A percentile compares a stretch with the other conserved stretches of the same genome.
Conservation (phyloP, 1,140 invertebrate genomes). For the Wasmannia auropunctata region DNA sequence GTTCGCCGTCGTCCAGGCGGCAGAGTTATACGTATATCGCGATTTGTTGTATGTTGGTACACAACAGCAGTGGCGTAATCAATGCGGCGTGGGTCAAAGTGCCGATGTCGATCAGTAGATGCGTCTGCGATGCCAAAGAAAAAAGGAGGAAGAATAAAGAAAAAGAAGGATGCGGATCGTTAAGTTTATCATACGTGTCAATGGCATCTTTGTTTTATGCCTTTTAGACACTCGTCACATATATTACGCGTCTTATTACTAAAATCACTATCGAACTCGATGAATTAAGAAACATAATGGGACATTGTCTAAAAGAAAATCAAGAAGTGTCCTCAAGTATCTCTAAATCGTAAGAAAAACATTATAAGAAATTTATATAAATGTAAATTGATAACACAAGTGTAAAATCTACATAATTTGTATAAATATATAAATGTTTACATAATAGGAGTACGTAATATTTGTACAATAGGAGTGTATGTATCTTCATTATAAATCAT, state of each 20-base stretch:
- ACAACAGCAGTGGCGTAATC: constrained; percentile 5
- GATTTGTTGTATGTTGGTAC: constrained; percentile 18
- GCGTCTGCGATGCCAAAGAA: not conserved
- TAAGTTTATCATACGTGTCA: not conserved
- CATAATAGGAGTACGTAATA: not conserved
- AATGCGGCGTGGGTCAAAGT: constrained; percentile 1
- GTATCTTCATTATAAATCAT: not conserved
- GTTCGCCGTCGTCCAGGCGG: constrained; percentile 7
- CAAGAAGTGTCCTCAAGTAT: not conserved
- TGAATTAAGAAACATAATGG: not conserved
- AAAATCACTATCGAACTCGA: not conserved
- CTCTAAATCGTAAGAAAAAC: not conserved
- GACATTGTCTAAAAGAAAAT: not conserved
- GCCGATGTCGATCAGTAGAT: not conserved
- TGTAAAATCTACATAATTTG: not conserved
- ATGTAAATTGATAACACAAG: not conserved
- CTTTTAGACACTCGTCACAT: not conserved
- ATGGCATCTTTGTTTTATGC: not conserved
- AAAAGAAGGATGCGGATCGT: not conserved
- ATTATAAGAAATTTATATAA: not conserved
- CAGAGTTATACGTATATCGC: constrained; percentile 13
- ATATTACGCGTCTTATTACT: not conserved
- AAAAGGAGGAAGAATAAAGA: not conserved
- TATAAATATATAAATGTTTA: not conserved
- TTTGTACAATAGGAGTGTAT: not conserved